phyloP scores from a whole-genome alignment of 2,888 invertebrate species.

The Torymus aiolomorphi region DNA sequence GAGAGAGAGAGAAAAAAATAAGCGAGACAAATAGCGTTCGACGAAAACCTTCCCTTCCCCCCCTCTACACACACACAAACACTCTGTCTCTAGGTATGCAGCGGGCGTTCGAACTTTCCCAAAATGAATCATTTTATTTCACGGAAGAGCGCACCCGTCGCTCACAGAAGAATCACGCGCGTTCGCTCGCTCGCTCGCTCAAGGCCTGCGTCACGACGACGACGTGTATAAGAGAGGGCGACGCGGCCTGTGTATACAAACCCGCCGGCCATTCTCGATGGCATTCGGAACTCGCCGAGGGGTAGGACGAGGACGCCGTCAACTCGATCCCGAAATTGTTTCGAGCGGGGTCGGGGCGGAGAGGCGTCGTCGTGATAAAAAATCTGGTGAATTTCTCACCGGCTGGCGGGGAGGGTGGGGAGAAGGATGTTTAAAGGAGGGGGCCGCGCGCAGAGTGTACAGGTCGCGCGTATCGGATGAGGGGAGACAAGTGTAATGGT shows the following conservation, averaged over 20 bases:
- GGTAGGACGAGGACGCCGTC: constrained; percentile 28
- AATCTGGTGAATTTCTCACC: constrained; percentile 49
- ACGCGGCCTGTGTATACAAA: constrained; percentile 14
- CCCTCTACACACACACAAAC: neutral
- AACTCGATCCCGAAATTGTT: constrained; percentile 47
- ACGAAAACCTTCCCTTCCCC: neutral
- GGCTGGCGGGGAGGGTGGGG: neutral
- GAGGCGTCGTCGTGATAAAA: constrained; percentile 32
- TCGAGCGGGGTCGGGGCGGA: neutral
- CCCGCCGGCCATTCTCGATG: constrained; percentile 17
- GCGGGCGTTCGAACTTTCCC: constrained; percentile 61
- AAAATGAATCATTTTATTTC: constrained; percentile 72
- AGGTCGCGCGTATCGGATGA: too few species aligned
- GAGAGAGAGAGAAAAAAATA: constrained; percentile 44
- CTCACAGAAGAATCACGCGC: constrained; percentile 62
- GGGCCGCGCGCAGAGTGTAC: too few species aligned
- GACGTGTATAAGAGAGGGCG: constrained; percentile 1
- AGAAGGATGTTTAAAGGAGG: too few species aligned
- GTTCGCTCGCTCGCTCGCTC: constrained; percentile 1
- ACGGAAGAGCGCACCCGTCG: constrained; percentile 70
- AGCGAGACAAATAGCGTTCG: constrained; percentile 45
- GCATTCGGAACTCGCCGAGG: constrained; percentile 2
- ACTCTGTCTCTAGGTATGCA: constrained; percentile 57
- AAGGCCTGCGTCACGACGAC: constrained; percentile 21
- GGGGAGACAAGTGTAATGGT: too few species aligned